These are phyloP conservation scores for Notodonta ziczac DNA, from an alignment of 2,888 invertebrate species.

Conservation along the genomic window DNA sequence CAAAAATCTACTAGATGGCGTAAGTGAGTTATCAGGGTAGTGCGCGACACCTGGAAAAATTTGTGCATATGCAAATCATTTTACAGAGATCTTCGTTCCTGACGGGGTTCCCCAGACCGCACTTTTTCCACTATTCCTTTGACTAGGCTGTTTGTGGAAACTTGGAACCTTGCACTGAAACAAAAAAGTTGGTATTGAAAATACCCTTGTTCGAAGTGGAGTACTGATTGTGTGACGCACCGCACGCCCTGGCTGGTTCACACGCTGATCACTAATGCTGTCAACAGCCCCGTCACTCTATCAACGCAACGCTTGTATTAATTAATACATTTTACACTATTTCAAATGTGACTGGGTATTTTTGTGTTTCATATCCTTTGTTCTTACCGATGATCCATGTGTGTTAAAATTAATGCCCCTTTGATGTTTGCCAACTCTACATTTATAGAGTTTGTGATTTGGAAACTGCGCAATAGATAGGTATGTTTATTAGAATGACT, in stretches of 20 bases:
- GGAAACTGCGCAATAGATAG: neutral
- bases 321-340: constrained; percentile 16
- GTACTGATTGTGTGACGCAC: constrained; percentile 18
- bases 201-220: neutral
- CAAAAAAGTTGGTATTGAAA: neutral
- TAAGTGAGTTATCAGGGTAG: too few species aligned
- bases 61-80: too few species aligned
- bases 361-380: constrained; percentile 1
- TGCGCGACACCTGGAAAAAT: too few species aligned
- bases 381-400: constrained; percentile 5
- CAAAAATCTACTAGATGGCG: too few species aligned
- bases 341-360: neutral
- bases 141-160: too few species aligned
- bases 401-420: neutral
- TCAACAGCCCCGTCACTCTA: constrained; percentile 55
- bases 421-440: constrained; percentile 10
- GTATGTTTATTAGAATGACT: too few species aligned
- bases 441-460: neutral
- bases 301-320: constrained; percentile 47
- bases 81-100: too few species aligned
- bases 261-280: constrained; percentile 54
- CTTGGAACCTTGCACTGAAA: too few species aligned
- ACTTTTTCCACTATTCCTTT: too few species aligned
- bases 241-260: constrained; percentile 40
- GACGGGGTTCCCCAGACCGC: too few species aligned